Evolutionary conservation across 2,797 vertebrate species (phyloP).

Genomic region (Liparis tanakae): DNA sequence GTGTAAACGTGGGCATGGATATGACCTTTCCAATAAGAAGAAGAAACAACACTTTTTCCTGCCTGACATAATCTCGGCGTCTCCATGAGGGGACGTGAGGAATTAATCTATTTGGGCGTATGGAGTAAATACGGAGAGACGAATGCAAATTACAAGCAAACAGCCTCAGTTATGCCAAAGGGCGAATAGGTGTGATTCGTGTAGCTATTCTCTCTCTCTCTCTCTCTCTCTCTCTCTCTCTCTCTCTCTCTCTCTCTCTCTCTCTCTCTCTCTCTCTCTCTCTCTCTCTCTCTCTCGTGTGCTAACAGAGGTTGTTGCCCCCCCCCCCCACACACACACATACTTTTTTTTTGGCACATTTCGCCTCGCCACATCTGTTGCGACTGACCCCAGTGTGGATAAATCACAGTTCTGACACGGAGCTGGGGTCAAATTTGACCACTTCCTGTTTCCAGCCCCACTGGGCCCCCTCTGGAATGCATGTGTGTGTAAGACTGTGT

Average conservation of each 20-base stretch:
- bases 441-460: constrained; percentile 82
- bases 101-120: constrained; percentile 55
- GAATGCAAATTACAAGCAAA: constrained; percentile 66
- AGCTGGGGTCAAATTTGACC: constrained; percentile 76
- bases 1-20: constrained; percentile 19
- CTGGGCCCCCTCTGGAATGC: constrained; percentile 80
- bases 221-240: too few species aligned
- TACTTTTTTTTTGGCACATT: constrained; percentile 33
- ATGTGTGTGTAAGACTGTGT: constrained; percentile 58
- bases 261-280: too few species aligned
- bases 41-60: constrained; percentile 18
- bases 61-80: constrained; percentile 15
- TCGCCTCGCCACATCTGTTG: constrained; percentile 78
- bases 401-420: constrained; percentile 76
- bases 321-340: constrained; percentile 10
- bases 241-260: too few species aligned
- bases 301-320: constrained; percentile 37
- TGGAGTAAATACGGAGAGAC: constrained; percentile 65
- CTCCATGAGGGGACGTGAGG: constrained; percentile 43
- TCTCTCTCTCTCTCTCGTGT: too few species aligned
- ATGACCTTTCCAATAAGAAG: constrained; percentile 8
- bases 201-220: neutral
- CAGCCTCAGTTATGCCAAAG: constrained; percentile 27
- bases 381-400: constrained; percentile 73
- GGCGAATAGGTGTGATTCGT: constrained; percentile 30